Conservation (phyloP, 2,888 invertebrate species). For the Pogonocherus hispidulus region DNA sequence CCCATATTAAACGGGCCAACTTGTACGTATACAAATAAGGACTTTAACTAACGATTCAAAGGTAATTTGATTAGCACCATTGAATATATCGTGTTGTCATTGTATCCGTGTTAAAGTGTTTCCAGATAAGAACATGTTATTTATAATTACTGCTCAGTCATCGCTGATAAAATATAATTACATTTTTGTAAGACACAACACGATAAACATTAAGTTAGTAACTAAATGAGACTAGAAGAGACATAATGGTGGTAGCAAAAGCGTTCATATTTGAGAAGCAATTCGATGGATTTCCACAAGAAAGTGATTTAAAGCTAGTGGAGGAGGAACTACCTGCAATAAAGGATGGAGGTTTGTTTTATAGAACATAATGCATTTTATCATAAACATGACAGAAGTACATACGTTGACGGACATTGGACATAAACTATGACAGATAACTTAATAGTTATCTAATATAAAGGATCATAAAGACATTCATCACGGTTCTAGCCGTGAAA, state of each 20-base stretch:
- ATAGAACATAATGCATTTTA: too few species aligned
- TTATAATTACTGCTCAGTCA: not conserved
- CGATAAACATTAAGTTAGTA: not conserved
- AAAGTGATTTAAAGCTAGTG: slow-evolving; percentile 75
- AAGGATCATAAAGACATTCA: too few species aligned
- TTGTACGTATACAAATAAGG: too few species aligned
- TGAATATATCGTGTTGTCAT: not conserved
- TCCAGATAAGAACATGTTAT: not conserved
- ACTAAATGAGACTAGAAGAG: not conserved
- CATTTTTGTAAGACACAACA: not conserved
- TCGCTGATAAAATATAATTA: not conserved
- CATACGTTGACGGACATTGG: too few species aligned
- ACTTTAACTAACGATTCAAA: too few species aligned
- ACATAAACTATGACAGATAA: too few species aligned
- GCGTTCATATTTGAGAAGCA: slow-evolving; percentile 77
- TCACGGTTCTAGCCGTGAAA: too few species aligned
- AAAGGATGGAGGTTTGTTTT: slow-evolving; percentile 77
- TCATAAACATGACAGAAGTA: not conserved
- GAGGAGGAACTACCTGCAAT: slow-evolving; percentile 78
- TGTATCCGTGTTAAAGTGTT: not conserved
- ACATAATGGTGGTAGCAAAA: slow-evolving; percentile 61
- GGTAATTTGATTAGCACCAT: too few species aligned
- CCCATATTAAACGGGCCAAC: too few species aligned
- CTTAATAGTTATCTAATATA: too few species aligned
- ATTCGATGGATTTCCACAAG: slow-evolving; percentile 78